These are phyloP conservation scores for Dreissena rostriformis DNA, from an alignment of 1,140 invertebrate species.

Conservation along the genomic window DNA sequence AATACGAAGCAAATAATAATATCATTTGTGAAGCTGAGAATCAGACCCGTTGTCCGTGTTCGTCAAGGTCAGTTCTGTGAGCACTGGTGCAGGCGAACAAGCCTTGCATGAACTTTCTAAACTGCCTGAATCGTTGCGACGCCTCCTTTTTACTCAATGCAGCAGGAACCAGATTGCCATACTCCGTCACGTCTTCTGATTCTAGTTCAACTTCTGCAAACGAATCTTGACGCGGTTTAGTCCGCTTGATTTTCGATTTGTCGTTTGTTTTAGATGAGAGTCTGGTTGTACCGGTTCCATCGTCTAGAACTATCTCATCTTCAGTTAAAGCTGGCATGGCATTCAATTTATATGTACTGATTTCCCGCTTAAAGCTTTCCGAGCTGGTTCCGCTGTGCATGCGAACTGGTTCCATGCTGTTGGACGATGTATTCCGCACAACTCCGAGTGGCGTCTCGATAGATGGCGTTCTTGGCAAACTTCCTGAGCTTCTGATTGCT, in stretches of 20 bases:
- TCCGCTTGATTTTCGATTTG: slow-evolving; percentile 24
- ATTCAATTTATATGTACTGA: slow-evolving; percentile 26
- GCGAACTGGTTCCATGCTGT: slow-evolving; percentile 31
- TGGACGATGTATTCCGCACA: slow-evolving; percentile 12
- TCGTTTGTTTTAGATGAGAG: slow-evolving; percentile 20
- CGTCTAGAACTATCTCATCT: background rate
- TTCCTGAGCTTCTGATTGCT: background rate
- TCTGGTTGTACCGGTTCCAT: background rate
- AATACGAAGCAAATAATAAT: no score
- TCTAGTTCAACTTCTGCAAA: slow-evolving; percentile 24
- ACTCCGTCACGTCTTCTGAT: background rate
- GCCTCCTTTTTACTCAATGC: no score
- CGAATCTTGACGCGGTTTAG: background rate
- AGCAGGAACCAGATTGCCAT: no score
- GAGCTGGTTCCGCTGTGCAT: slow-evolving; percentile 16
- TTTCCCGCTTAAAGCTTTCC: slow-evolving; percentile 6
- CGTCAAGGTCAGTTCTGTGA: no score
- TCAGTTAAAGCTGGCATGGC: slow-evolving; percentile 24
- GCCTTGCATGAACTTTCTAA: no score
- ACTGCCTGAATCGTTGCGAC: no score
- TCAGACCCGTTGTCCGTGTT: no score
- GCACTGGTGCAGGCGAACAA: no score
- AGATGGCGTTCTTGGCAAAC: slow-evolving; percentile 9
- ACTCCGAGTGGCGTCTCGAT: slow-evolving; percentile 46
- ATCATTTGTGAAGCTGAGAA: no score